Base-by-base conservation (phyloP, 2,113 vertebrate species). In the Hypocryptadius cinnamomeus region DNA sequence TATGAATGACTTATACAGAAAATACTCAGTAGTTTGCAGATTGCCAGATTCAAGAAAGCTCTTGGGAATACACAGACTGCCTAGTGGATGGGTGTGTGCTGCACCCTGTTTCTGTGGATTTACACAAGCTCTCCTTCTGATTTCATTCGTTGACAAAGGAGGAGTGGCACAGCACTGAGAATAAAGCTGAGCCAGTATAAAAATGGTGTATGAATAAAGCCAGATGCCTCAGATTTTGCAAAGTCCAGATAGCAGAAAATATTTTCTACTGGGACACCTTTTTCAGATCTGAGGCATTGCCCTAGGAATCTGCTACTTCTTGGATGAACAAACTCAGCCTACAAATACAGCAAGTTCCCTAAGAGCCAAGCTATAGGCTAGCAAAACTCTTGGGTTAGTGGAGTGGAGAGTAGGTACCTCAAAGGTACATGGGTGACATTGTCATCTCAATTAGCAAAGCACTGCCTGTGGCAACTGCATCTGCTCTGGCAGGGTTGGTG, bases 401-500 rank as follows among this genome's bases (percentile, higher is more conserved):
- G 11, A 48, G 25, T n/a, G 8, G 42, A 77, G 45, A 40, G 35
- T 0, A 2, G 10, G 42, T 7, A 53, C 42, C 20, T 66, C 3
- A 2, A 48, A 56, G 13, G 8, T 25, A 66, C 10, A 21, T 2
- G 2, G 40, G 23, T 8, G 8, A 23, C 2, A 1, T 20, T 1
- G 0, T 30, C 50, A n/a, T 30, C 33, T 48, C 2, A 0, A 28
- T 27, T 57, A 72, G 59, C 7, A 72, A 88, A 65, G 54, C 25
- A 64, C 9, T 1, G 8, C 16, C 70, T 54, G 13, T 24, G 57
- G 31, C 35, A 48, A 69, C 40, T 68, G 27, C 30, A 63, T 33
- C 45, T 3, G 5, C 65, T 18, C 27, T 23, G 54, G 48, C 1
- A 4, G 21, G 27, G 31, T 11, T 48, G 70, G 16, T 1, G 0